Percentiles rank a stretch among this genome's conserved stretches.
phyloP scores from a whole-genome alignment of 1,140 invertebrate genomes.

The Saccostrea glomerata region DNA sequence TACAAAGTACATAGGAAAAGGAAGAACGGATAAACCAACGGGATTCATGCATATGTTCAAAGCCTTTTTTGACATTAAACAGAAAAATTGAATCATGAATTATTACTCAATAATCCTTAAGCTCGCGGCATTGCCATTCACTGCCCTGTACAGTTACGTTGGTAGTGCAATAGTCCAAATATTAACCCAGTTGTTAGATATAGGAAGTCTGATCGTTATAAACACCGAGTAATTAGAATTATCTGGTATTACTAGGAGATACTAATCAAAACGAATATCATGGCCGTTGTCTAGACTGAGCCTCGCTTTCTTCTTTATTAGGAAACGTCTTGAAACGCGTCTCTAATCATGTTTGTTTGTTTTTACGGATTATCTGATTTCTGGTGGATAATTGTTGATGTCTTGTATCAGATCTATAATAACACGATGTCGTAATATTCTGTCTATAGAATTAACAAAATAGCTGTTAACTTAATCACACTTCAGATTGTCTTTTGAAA shows the following conservation, averaged over 20 bases:
- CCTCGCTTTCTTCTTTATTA: not conserved
- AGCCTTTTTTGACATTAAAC: not conserved
- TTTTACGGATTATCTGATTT: not conserved
- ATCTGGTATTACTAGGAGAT: not conserved
- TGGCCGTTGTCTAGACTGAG: not conserved
- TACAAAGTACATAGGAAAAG: not conserved
- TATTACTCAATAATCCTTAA: not conserved
- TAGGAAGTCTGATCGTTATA: not conserved
- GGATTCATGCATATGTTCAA: not conserved
- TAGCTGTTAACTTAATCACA: too few relatives aligned
- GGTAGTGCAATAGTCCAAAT: not conserved
- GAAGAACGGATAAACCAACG: not conserved
- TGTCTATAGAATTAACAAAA: too few relatives aligned
- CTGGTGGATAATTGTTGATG: not conserved
- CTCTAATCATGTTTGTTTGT: not conserved
- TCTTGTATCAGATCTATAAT: too few relatives aligned
- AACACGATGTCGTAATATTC: too few relatives aligned
- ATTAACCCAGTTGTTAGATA: not conserved
- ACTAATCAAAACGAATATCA: not conserved
- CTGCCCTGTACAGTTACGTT: not conserved
- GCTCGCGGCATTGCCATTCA: not conserved
- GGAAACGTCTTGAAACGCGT: not conserved
- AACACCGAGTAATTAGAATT: not conserved
- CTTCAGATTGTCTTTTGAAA: too few relatives aligned
- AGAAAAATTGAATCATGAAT: slow-evolving; percentile 3